Percentiles rank a stretch among this genome's conserved stretches.
These are phyloP conservation scores for Tenualosa ilisha DNA, from an alignment of 2,797 vertebrate species.

Conservation along the genomic window DNA sequence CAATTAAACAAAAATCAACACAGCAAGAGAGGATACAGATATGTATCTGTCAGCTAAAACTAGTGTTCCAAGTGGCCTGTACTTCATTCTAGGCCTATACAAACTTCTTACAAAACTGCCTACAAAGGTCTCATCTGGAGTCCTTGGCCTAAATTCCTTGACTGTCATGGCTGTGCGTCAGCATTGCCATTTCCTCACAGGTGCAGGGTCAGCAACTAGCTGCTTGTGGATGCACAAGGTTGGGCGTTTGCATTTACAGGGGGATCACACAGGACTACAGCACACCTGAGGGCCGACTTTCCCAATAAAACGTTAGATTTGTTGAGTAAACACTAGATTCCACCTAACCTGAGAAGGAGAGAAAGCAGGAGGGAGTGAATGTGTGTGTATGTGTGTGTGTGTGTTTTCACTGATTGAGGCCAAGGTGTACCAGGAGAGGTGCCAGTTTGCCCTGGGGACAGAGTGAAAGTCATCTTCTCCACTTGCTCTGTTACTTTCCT, in stretches of 20 bases:
- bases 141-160: not conserved
- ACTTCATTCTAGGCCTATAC: too few species aligned
- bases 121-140: not conserved
- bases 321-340: conserved; percentile 79
- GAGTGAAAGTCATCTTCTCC: not conserved
- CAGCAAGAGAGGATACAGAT: not conserved
- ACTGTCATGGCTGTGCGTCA: not conserved
- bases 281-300: conserved; percentile 59
- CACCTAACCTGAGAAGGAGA: conserved; percentile 42
- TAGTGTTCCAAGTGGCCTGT: not conserved
- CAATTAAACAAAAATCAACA: not conserved
- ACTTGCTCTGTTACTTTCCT: not conserved
- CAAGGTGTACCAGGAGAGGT: conserved; percentile 53
- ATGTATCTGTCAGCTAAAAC: not conserved
- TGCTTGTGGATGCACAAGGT: not conserved
- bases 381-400: not conserved
- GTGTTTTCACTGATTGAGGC: conserved; percentile 41
- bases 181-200: not conserved
- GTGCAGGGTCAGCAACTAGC: not conserved
- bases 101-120: too few species aligned
- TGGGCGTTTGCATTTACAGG: not conserved
- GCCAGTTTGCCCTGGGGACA: conserved; percentile 30
- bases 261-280: not conserved
- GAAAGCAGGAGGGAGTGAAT: not conserved
- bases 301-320: conserved; percentile 74